Base-by-base conservation (phyloP, 2,888 invertebrate species). In the Cyaniris semiargus region DNA sequence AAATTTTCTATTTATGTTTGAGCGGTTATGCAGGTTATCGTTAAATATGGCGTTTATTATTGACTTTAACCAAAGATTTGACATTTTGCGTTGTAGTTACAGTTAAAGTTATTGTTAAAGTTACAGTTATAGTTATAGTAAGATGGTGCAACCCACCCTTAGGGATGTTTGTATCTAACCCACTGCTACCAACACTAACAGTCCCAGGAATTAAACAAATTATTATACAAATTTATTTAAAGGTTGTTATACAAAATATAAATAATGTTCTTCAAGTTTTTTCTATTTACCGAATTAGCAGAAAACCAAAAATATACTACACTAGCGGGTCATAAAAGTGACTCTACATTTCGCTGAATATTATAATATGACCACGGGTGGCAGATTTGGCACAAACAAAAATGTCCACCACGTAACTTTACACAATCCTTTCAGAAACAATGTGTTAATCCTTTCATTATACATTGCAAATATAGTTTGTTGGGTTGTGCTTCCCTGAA, bases 361-460 rank as follows among this genome's bases (percentile, higher is more conserved):
- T 66, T 27, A 66, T 66, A 66, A 66, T 66, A 66, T 15, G 27
- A 27, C 66, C 66, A 66, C 66, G 66, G 66, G 66, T 66, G 66
- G 66, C 66, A 31, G 66, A 66, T 66, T 66, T 66, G 15, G 1
- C 66, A 10, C 6, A 31, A 5, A 66, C 66, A 66, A 18, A 31
- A 66, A 66, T 31, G 60, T 4, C 23, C 13, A 60, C 60, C 23
- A 66, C 66, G 66, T 66, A 66, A 66, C 23, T 66, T 66, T 31
- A 31, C 66, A 66, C 66, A 66, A 66, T 66, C 66, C 27, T 31
- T 31, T 66, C 13, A 66, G 6, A 66, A 15, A 66, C 66, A 66
- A 66, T 66, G 18, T 27, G 15, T 15, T 66, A 66, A 66, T 66
- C 66, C 66, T 6, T 31, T 66, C 66, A 66, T 66, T 66, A 66